Evolutionary conservation across 2,888 invertebrate species (phyloP), one percentile per base, ranked within the genome.

Genomic region (Drosophila demipolita): DNA sequence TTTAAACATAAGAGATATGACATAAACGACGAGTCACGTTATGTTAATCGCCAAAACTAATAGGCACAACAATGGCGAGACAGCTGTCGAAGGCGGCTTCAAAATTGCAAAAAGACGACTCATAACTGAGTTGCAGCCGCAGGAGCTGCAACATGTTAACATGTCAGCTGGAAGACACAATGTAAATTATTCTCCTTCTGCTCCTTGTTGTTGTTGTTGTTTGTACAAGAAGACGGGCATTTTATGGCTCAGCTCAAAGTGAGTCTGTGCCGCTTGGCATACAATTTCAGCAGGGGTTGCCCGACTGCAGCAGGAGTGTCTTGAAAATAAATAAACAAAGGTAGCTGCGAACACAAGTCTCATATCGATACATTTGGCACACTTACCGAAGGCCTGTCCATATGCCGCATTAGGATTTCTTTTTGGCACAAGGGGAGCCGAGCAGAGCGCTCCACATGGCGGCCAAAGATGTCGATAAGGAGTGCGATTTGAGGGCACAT

Each of bases 301-400:
- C 75, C 2, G 45, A 15, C 15, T 8, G 78, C 66, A 45, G 61
- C 70, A 70, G 75, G 70, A 75, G 66, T 62, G 65, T 48, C 63
- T 52, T 53, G 35, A 59, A 66, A 71, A 54, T 54, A 58, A 42
- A 73, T 58, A 74, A 77, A 74, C 79, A 77, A 68, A 78, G 74
- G 42, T 52, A 61, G 61, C 36, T 48, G 63, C 57, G 45, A 62
- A 53, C 71, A 65, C 64, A 78, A 74, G 65, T 62, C 59, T 35
- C 49, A 32, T 36, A 79, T 79, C 62, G 71, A 75, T 74, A 79
- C 74, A 59, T 66, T 77, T 75, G 78, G 78, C 78, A 78, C 78
- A 80, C 78, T 78, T 78, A 72, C 40, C 49, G n/a, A 68, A 9
- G 65, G 40, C 36, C 40, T 53, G 75, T 64, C 69, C 70, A 66